Conservation (phyloP, 2,113 vertebrate genomes). For the Hassar affinis region DNA sequence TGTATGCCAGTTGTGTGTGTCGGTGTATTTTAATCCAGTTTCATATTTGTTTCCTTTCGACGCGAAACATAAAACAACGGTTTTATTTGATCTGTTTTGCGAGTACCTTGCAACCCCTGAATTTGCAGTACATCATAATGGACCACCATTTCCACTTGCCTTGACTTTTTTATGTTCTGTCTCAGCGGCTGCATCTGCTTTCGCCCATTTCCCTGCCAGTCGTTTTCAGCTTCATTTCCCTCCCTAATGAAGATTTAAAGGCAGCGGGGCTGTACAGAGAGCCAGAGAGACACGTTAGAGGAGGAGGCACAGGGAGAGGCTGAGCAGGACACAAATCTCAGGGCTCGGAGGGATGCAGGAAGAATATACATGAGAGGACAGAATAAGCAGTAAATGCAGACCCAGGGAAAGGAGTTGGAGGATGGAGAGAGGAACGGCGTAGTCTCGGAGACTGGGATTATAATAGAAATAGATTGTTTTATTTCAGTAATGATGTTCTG, state of each 20-base stretch:
- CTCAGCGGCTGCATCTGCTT: constrained; percentile 73
- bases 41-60: background rate
- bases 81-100: constrained; percentile 3
- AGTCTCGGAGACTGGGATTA: background rate
- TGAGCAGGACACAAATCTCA: constrained; percentile 35
- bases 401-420: background rate
- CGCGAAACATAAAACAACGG: constrained; percentile 18
- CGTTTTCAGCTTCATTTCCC: constrained; percentile 80
- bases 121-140: constrained; percentile 45
- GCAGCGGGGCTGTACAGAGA: constrained; percentile 54
- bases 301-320: constrained; percentile 16
- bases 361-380: constrained; percentile 22
- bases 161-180: constrained; percentile 54
- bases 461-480: background rate
- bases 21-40: background rate
- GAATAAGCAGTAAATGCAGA: background rate
- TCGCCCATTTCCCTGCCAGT: constrained; percentile 72
- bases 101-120: constrained; percentile 24
- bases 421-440: background rate
- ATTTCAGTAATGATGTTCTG: background rate
- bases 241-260: constrained; percentile 80
- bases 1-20: background rate
- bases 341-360: constrained; percentile 2
- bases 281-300: constrained; percentile 14
- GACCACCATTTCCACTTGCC: constrained; percentile 46